phyloP scores from a whole-genome alignment of 2,113 vertebrate genomes.

The Cyprinodon variegatus region DNA sequence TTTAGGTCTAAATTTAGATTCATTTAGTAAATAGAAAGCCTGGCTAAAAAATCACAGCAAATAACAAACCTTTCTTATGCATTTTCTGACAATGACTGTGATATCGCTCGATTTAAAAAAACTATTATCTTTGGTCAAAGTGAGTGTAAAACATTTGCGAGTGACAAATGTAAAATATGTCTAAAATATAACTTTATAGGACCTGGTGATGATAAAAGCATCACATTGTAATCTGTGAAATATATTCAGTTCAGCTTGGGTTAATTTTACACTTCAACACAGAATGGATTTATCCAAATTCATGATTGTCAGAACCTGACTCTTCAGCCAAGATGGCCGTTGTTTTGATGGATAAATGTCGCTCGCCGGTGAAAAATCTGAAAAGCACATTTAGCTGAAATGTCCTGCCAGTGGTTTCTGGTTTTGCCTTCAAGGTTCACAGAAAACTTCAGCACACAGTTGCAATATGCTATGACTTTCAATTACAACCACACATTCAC shows the following conservation, averaged over 20 bases:
- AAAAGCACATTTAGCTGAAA: too few species aligned
- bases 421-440: too few species aligned
- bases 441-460: too few species aligned
- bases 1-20: background rate
- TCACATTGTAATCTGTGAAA: background rate
- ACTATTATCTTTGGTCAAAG: too few species aligned
- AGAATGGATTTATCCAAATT: background rate
- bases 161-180: background rate
- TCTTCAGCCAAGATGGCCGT: too few species aligned
- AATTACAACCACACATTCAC: too few species aligned
- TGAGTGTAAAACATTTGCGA: background rate
- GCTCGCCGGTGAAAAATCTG: too few species aligned
- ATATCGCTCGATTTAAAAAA: too few species aligned
- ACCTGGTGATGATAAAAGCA: background rate
- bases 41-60: background rate
- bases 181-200: too few species aligned
- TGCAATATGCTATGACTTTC: too few species aligned
- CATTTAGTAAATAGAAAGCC: background rate
- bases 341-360: too few species aligned
- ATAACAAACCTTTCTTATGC: background rate
- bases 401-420: too few species aligned
- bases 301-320: background rate
- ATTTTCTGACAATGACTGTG: background rate
- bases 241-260: background rate
- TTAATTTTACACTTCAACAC: background rate